These are phyloP conservation scores for Dinothrombium tinctorium DNA, from an alignment of 1,140 invertebrate species.

Conservation along the genomic window DNA sequence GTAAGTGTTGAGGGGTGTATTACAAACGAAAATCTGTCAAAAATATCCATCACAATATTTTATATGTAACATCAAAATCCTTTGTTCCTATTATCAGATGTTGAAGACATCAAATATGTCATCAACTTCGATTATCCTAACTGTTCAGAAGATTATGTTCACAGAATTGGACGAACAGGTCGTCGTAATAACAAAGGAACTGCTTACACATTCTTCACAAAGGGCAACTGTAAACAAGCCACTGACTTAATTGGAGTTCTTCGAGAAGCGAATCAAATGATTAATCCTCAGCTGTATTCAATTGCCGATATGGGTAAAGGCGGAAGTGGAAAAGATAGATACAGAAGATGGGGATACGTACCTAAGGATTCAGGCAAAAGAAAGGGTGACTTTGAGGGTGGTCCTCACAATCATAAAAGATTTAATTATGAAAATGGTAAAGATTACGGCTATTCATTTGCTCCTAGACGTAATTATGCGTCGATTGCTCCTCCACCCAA, in stretches of 20 bases:
- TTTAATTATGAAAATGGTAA: too few species aligned
- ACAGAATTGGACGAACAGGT: conserved; percentile 91
- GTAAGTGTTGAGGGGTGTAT: conserved; percentile 25
- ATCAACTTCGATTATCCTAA: conserved; percentile 98
- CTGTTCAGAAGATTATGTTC: conserved; percentile 95
- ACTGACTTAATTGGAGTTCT: conserved; percentile 23
- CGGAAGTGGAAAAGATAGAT: background rate
- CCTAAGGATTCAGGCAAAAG: too few species aligned
- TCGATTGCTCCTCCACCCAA: too few species aligned
- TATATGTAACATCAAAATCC: too few species aligned
- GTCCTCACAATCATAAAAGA: too few species aligned
- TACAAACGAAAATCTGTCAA: too few species aligned
- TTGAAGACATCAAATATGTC: conserved; percentile 96
- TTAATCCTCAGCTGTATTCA: conserved; percentile 37
- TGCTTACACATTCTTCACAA: conserved; percentile 88
- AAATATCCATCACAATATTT: too few species aligned
- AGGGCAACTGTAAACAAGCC: conserved; percentile 18
- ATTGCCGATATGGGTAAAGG: conserved; percentile 18
- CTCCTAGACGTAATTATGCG: too few species aligned
- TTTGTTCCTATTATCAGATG: too few species aligned
- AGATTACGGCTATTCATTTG: too few species aligned
- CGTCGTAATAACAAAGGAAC: conserved; percentile 67
- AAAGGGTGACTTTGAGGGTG: too few species aligned
- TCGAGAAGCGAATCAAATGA: conserved; percentile 24
- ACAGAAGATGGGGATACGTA: background rate